phyloP scores from a whole-genome alignment of 2,113 vertebrate genomes.

The Cinclus cinclus region DNA sequence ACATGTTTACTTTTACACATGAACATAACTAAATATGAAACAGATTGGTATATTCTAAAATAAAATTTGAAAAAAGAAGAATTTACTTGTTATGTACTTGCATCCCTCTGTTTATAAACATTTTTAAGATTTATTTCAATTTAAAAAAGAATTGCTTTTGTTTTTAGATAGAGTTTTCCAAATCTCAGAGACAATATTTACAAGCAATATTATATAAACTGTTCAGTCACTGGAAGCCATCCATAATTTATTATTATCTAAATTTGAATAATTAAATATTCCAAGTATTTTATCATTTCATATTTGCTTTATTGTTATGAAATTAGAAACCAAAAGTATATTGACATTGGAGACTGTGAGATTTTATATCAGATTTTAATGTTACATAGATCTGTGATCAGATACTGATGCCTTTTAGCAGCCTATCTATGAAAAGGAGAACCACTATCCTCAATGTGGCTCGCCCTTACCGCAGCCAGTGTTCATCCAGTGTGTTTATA shows the following conservation, averaged over 20 bases:
- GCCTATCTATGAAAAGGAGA: not conserved
- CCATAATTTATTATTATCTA: not conserved
- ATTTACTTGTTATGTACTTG: not conserved
- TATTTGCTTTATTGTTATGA: not conserved
- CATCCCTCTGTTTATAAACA: not conserved
- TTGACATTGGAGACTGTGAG: not conserved
- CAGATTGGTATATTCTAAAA: not conserved
- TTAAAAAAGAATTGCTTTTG: not conserved
- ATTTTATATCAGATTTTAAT: not conserved
- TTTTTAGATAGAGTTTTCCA: not conserved
- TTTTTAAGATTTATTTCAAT: rapidly evolving
- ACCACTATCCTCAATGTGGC: not conserved
- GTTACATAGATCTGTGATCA: not conserved
- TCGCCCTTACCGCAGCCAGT: rapidly evolving
- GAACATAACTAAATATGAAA: not conserved
- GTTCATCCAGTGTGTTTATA: not conserved
- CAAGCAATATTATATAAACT: not conserved
- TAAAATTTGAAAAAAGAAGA: not conserved
- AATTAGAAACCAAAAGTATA: not conserved
- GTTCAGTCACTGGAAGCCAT: not conserved
- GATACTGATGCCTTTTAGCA: not conserved
- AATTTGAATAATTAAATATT: not conserved
- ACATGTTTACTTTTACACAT: not conserved
- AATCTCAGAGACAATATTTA: not conserved
- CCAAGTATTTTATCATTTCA: not conserved